Evolutionary conservation across 2,797 vertebrate genomes (phyloP).

Genomic region (Molossus molossus): DNA sequence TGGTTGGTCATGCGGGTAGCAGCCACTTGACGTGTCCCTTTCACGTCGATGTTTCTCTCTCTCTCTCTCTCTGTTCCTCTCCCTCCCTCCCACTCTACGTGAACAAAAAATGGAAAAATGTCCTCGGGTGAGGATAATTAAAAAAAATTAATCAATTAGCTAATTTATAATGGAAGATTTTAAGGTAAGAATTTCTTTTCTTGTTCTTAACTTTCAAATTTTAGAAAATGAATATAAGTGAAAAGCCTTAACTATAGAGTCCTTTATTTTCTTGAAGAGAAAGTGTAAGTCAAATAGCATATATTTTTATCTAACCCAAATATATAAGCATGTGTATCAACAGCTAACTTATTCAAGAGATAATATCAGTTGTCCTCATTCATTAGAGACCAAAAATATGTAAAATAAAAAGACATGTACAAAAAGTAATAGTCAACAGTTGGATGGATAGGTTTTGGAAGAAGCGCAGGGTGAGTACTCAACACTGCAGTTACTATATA

Average conservation of each 20-base stretch:
- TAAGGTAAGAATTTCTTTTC: constrained; percentile 43
- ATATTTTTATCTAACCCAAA: constrained; percentile 43
- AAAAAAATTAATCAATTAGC: background rate
- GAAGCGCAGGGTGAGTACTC: background rate
- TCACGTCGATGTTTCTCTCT: no score
- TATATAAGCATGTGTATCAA: background rate
- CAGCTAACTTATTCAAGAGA: constrained; percentile 31
- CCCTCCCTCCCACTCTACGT: no score
- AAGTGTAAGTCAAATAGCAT: constrained; percentile 6
- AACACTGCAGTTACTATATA: background rate
- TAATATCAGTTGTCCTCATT: background rate
- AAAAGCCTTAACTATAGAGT: constrained; percentile 38
- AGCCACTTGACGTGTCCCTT: no score
- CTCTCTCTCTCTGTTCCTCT: no score
- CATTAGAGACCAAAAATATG: background rate
- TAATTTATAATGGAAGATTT: constrained; percentile 38
- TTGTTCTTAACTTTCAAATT: constrained; percentile 63
- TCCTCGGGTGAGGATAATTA: no score
- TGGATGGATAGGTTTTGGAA: background rate
- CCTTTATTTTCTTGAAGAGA: constrained; percentile 52
- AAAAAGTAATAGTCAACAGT: background rate
- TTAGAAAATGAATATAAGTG: constrained; percentile 58
- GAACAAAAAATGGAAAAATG: no score
- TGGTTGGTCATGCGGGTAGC: no score
- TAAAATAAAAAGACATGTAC: background rate